phyloP scores from a whole-genome alignment of 2,797 vertebrate species.

The Pelochelys cantorii region DNA sequence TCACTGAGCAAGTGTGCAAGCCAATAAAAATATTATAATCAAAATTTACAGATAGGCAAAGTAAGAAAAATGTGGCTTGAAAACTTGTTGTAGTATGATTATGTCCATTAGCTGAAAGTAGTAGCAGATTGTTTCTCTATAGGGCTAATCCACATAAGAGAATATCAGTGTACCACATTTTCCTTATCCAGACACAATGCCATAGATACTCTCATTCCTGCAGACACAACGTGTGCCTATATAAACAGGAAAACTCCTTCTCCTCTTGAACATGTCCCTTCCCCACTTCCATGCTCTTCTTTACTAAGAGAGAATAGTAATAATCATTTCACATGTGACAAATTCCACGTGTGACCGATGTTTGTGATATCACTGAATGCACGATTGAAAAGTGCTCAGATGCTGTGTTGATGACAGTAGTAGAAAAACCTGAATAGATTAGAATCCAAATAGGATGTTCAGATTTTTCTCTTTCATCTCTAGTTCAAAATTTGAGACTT shows the following conservation, averaged over 20 bases:
- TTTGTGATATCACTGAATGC: constrained; percentile 59
- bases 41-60: neutral
- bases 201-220: neutral
- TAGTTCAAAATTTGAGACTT: constrained; percentile 13
- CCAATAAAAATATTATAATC: neutral
- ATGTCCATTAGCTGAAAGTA: constrained; percentile 1
- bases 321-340: constrained; percentile 67
- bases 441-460: constrained; percentile 31
- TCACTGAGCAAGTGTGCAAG: neutral
- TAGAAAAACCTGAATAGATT: constrained; percentile 58
- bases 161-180: neutral
- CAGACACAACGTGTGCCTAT: constrained; percentile 22
- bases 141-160: neutral
- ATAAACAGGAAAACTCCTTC: constrained; percentile 48
- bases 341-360: constrained; percentile 68
- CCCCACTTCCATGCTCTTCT: constrained; percentile 39
- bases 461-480: neutral
- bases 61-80: neutral
- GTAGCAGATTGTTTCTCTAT: neutral
- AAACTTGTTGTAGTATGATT: neutral
- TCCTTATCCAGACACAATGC: neutral
- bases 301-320: constrained; percentile 67
- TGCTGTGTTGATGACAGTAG: constrained; percentile 47
- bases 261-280: constrained; percentile 6
- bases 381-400: constrained; percentile 56